Evolutionary conservation across 2,113 vertebrate species (phyloP).

Genomic region (Paramormyrops kingsleyae): DNA sequence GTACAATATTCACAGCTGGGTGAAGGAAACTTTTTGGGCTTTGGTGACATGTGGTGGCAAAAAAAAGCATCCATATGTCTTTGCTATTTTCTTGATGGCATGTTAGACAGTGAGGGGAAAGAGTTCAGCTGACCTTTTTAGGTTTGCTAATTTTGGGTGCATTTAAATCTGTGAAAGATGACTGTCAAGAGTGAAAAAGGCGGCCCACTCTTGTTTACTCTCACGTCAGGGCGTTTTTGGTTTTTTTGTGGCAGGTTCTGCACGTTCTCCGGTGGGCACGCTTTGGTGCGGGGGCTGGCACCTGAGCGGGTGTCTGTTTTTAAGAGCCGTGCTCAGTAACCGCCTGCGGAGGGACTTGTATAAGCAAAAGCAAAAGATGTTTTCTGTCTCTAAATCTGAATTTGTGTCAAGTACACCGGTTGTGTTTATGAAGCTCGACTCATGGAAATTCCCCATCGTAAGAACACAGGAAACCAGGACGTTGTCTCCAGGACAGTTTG

Average conservation of each 20-base stretch:
- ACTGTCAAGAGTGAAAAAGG: neutral
- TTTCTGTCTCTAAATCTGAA: neutral
- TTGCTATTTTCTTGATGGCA: neutral
- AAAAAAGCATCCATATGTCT: neutral
- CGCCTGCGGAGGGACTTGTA: neutral
- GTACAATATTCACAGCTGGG: neutral
- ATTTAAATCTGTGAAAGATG: neutral
- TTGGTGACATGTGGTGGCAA: neutral
- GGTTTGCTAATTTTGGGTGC: neutral
- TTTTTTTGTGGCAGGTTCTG: neutral
- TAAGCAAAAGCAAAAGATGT: neutral
- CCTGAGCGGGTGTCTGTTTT: neutral
- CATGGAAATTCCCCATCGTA: neutral
- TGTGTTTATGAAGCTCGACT: neutral
- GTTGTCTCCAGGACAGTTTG: neutral
- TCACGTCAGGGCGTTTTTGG: neutral
- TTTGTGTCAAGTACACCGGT: neutral
- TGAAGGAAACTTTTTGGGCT: neutral
- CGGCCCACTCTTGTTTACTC: neutral
- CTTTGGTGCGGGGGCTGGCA: neutral
- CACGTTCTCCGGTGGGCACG: neutral
- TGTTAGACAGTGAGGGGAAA: neutral
- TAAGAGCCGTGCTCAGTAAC: neutral
- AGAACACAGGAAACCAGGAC: neutral
- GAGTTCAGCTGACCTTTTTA: neutral